Evolutionary conservation across 2,888 invertebrate genomes (phyloP), one percentile per base, ranked within the genome.

Genomic region (Nasonia oneida): DNA sequence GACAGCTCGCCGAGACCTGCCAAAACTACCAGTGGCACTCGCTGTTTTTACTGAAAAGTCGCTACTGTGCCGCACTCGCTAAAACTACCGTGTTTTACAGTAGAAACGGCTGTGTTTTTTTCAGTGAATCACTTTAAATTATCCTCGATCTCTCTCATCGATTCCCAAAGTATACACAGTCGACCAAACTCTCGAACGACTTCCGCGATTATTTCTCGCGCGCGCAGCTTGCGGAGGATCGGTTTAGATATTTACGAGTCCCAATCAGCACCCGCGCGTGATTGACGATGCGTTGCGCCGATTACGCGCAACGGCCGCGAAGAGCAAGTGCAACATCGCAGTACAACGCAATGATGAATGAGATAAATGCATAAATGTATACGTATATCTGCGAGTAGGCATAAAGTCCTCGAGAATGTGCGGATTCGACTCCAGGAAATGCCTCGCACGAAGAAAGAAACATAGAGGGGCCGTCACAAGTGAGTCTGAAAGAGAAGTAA

Each of bases 281-380:
- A 85, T 81, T 81, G 76, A 85, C 67, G 84, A 85, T 77, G 81
- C 70, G 47, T 47, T 57, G 29, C 39, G 14, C 15, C 42, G 75
- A 84, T 83, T 79, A 74, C 53, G 53, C 78, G 50, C 73, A 42
- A 61, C 73, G 64, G 50, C 75, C 53, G 12, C n/a, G 23, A 18
- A n/a, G 70, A 15, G 75, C 57, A 74, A 84, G 74, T 67, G 83
- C 57, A 75, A 39, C 29, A 15, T 12, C 57, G 12, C 29, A 29
- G 29, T 23, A n/a, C 3, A 18, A 42, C 64, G 61, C 57, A 33
- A 53, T 61, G 81, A 81, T 81, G 29, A 77, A 85, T 39, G 71
- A 42, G 77, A 83, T 23, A 50, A 23, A 53, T n/a, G 33, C 15
- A 67, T 4, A 33, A 39, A 23, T 75, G 39, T 15, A 33, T 37